A percentile compares a stretch with the other conserved stretches of the same genome.
These are phyloP conservation scores for Onthophagus sagittarius DNA, from an alignment of 2,888 invertebrate genomes.

Conservation along the genomic window DNA sequence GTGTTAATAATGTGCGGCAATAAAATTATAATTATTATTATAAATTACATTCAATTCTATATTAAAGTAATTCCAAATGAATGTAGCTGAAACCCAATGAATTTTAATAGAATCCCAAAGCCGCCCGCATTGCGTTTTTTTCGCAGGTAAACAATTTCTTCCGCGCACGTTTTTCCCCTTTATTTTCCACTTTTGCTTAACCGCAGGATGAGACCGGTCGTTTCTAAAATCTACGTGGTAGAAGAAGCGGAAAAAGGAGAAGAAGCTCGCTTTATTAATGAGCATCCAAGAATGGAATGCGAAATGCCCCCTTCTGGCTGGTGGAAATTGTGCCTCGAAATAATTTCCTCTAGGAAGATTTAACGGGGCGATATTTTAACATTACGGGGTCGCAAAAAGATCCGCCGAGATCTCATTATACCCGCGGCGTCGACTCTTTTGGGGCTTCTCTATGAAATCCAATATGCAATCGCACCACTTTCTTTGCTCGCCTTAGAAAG, in stretches of 20 bases:
- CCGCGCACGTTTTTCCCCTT: not conserved
- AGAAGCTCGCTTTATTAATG: not conserved
- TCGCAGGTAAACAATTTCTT: not conserved
- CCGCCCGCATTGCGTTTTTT: not conserved
- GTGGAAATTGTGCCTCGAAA: not conserved
- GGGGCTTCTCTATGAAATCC: not conserved
- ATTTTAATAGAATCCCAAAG: not conserved
- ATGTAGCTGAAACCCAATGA: not conserved
- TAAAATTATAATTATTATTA: no score
- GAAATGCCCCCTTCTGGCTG: not conserved
- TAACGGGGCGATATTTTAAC: not conserved
- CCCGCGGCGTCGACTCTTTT: not conserved
- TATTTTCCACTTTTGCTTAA: not conserved
- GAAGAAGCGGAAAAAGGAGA: not conserved
- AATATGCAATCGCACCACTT: not conserved
- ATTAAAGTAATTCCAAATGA: not conserved
- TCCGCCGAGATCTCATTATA: not conserved
- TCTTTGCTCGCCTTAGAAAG: not conserved
- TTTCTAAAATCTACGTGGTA: not conserved
- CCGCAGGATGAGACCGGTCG: not conserved
- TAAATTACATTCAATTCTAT: not conserved
- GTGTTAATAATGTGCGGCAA: no score
- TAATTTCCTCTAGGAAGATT: not conserved
- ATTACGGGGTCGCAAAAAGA: not conserved
- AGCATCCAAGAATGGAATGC: not conserved